Conservation (phyloP, 2,888 invertebrate species). For the Camptogramma bilineatum region DNA sequence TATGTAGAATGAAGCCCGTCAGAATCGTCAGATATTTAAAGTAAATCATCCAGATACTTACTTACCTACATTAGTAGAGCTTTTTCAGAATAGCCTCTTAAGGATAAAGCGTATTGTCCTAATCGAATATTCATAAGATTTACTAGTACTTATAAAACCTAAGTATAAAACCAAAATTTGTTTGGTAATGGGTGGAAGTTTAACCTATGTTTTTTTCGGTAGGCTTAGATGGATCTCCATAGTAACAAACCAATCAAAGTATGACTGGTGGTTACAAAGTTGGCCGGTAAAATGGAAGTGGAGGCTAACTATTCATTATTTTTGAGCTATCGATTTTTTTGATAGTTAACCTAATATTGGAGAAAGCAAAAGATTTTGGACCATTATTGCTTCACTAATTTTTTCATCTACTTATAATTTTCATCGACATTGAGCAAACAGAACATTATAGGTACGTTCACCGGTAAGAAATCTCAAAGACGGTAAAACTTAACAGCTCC, state of each 20-base stretch:
- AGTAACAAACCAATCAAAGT: too few relatives aligned
- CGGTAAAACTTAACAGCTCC: slow-evolving; percentile 40
- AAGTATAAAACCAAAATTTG: neutral
- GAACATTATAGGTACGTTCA: neutral
- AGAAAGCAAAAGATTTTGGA: too few relatives aligned
- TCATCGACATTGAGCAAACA: neutral
- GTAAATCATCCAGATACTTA: slow-evolving; percentile 26
- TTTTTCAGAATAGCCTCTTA: slow-evolving; percentile 19
- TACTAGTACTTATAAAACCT: slow-evolving; percentile 12
- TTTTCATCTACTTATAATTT: neutral
- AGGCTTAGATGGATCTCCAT: too few relatives aligned
- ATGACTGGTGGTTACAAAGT: too few relatives aligned
- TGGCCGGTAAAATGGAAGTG: too few relatives aligned
- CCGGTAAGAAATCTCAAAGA: slow-evolving; percentile 24
- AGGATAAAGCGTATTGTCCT: neutral
- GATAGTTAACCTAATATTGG: too few relatives aligned
- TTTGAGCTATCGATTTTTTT: too few relatives aligned
- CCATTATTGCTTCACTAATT: too few relatives aligned
- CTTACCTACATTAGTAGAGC: too few relatives aligned
- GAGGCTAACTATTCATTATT: too few relatives aligned
- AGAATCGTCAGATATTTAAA: slow-evolving; percentile 26
- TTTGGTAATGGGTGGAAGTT: too few relatives aligned
- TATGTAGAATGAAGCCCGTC: slow-evolving; percentile 29
- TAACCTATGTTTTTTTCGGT: too few relatives aligned
- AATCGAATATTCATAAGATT: slow-evolving; percentile 6